Percentiles rank a stretch among this genome's conserved stretches.
These are phyloP conservation scores for Synanthedon tipuliformis DNA, from an alignment of 2,888 invertebrate species.

Conservation along the genomic window DNA sequence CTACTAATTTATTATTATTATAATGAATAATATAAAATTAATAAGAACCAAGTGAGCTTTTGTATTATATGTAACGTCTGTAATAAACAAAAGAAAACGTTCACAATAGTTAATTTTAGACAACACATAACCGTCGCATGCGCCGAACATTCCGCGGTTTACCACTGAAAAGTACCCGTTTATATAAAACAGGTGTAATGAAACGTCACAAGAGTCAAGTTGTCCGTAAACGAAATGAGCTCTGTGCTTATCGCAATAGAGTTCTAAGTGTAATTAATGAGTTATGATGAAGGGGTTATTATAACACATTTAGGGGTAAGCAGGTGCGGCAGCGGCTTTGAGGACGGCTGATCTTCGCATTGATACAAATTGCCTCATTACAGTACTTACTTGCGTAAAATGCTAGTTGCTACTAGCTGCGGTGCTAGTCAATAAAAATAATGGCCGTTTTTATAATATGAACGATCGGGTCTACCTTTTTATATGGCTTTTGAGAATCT, in stretches of 20 bases:
- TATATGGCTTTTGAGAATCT: too few species aligned
- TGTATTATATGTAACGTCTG: too few species aligned
- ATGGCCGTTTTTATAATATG: too few species aligned
- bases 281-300: constrained; percentile 27
- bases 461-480: too few species aligned
- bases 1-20: too few species aligned
- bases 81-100: too few species aligned
- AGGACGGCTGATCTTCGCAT: constrained; percentile 42
- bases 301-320: constrained; percentile 38
- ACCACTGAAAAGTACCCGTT: constrained; percentile 36
- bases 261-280: constrained; percentile 5
- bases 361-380: constrained; percentile 57
- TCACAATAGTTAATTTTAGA: constrained; percentile 7
- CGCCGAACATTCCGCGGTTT: constrained; percentile 52
- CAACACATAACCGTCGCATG: constrained; percentile 21
- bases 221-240: not conserved
- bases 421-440: not conserved
- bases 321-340: constrained; percentile 53
- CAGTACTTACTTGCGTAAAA: not conserved
- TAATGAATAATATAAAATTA: too few species aligned
- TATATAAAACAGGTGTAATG: constrained; percentile 3
- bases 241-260: constrained; percentile 2
- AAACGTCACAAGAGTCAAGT: constrained; percentile 14
- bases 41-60: too few species aligned
- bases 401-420: not conserved